Percentiles rank a stretch among this genome's conserved stretches.
phyloP scores from a whole-genome alignment of 1,140 invertebrate species.

The Nasonia longicornis region DNA sequence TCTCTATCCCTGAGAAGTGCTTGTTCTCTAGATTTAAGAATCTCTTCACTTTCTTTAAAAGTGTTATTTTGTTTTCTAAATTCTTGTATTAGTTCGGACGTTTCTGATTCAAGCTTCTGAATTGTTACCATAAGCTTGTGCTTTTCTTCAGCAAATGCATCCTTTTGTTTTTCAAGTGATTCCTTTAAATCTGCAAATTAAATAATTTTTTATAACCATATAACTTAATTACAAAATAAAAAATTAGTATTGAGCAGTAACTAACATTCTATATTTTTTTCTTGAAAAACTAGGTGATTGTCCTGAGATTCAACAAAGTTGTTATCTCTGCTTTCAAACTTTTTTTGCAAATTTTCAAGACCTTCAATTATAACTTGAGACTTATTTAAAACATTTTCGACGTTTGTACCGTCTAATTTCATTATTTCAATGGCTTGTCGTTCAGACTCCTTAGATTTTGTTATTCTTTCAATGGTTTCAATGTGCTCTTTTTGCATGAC shows the following conservation, averaged over 20 bases:
- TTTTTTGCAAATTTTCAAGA: conserved; percentile 55
- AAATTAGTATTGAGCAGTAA: conserved; percentile 21
- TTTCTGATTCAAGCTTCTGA: conserved; percentile 55
- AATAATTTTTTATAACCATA: conserved; percentile 1
- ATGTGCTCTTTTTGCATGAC: conserved; percentile 60
- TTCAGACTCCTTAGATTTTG: conserved; percentile 61
- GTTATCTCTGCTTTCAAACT: conserved; percentile 54
- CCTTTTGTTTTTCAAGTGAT: conserved; percentile 56
- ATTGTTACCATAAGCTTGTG: conserved; percentile 55
- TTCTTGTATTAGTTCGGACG: conserved; percentile 53
- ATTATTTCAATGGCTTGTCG: conserved; percentile 57
- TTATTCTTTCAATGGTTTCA: conserved; percentile 61
- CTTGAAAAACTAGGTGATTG: conserved; percentile 55
- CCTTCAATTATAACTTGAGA: conserved; percentile 53
- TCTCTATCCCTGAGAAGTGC: conserved; percentile 59
- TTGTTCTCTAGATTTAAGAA: conserved; percentile 55
- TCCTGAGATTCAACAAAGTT: conserved; percentile 51
- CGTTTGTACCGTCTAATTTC: conserved; percentile 54
- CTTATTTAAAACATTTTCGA: conserved; percentile 59
- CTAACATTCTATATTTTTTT: conserved; percentile 60
- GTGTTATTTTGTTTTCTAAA: conserved; percentile 56
- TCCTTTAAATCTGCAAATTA: conserved; percentile 56
- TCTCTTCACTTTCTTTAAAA: conserved; percentile 56
- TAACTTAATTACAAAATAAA: background rate
- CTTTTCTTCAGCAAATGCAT: conserved; percentile 52